These are phyloP conservation scores for Falco punctatus DNA, from an alignment of 2,113 vertebrate species.

Conservation along the genomic window DNA sequence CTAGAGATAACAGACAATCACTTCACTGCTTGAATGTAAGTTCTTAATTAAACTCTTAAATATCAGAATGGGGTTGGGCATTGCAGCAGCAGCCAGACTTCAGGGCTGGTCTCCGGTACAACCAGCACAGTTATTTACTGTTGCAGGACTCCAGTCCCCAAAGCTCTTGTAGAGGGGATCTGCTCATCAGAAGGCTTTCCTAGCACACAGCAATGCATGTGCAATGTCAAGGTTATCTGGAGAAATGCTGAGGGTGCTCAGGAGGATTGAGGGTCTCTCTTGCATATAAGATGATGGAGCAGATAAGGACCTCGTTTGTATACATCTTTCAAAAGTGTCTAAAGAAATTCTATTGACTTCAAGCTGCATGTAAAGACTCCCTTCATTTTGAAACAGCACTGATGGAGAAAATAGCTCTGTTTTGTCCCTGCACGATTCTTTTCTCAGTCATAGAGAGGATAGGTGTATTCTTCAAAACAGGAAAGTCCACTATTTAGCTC, in stretches of 20 bases:
- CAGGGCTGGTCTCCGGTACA: neutral
- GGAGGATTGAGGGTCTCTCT: neutral
- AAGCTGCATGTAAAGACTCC: neutral
- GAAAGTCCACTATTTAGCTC: neutral
- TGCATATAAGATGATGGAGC: neutral
- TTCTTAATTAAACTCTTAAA: neutral
- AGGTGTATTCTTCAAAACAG: neutral
- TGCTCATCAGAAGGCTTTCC: neutral
- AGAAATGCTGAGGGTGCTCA: neutral
- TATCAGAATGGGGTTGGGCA: fast-evolving
- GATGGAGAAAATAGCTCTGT: neutral
- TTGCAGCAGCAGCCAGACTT: neutral
- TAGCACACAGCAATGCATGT: neutral
- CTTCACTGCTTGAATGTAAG: neutral
- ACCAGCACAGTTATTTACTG: neutral
- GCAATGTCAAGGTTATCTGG: neutral
- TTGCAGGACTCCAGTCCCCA: neutral
- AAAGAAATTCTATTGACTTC: neutral
- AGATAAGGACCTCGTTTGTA: fast-evolving
- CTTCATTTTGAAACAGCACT: neutral
- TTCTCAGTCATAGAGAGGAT: neutral
- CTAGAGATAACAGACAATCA: neutral
- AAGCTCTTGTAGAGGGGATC: neutral
- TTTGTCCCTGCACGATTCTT: neutral
- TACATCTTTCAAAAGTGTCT: neutral